Evolutionary conservation across 1,140 invertebrate genomes (phyloP), one percentile per base, ranked within the genome.

Genomic region (Dufourea novaeangliae): DNA sequence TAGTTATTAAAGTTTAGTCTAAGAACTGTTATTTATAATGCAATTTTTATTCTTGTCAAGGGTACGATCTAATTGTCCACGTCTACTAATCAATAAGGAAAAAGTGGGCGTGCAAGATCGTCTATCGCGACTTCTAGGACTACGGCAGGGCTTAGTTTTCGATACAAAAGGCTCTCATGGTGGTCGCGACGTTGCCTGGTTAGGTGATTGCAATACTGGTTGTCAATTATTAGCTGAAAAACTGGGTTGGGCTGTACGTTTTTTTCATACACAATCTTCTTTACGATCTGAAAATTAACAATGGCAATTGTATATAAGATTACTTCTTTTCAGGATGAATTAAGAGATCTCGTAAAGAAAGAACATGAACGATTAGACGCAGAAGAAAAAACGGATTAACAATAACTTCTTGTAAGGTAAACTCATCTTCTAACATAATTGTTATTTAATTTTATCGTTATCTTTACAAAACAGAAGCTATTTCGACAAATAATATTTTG

Each of bases 121-220:
- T 44, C 83, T 95, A 17, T 92, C 93, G 64, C 87, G 91, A 52
- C 87, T 95, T 75, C 86, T 95, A 84, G 94, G 95, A 83, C 74
- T 95, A 66, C 79, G 84, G 66, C 83, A 93, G 80, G 95, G 95
- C 0, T 92, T 97, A 50, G 93, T 95, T 64, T 95, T 97, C 88
- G 95, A 97, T 85, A 87, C 90, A 3, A 93, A 94, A 62, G 93
- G 93, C 62, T 94, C 95, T 63, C 93, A 94, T 3, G 41, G 78
- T 39, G 83, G 83, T 37, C 90, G 97, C 25, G 98, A 99, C 93
- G 96, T 98, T n/a, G 96, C 96, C 39, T 95, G 95, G 91, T 91
- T 98, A 46, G 97, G 97, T 1, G 95, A 97, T 83, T 98, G 98
- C 91, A 98, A 99, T 93, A 95, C 96, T 67, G 97, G 97, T 2